Percentiles rank a stretch among this genome's conserved stretches.
Evolutionary conservation across 1,140 invertebrate genomes (phyloP).

Genomic region (Drosophila pseudoobscura): DNA sequence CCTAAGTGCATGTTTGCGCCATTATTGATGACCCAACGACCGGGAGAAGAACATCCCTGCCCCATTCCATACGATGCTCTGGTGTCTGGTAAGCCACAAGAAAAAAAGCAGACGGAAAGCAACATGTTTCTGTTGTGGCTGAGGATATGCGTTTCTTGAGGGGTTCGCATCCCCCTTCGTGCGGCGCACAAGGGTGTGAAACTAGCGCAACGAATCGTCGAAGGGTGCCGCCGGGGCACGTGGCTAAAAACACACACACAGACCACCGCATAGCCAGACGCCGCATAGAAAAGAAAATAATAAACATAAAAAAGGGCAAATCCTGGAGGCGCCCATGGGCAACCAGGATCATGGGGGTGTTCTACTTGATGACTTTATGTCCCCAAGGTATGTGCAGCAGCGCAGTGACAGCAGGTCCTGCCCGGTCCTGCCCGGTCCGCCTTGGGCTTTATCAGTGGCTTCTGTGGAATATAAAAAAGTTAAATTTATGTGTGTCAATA

Average conservation of each 20-base stretch:
- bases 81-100: too few species aligned
- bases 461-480: constrained; percentile 10
- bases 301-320: constrained; percentile 64
- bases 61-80: not conserved
- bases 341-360: constrained; percentile 11
- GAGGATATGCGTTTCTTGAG: constrained; percentile 11
- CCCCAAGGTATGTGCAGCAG: constrained; percentile 46
- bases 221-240: constrained; percentile 51
- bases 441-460: constrained; percentile 48
- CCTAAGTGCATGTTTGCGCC: constrained; percentile 64
- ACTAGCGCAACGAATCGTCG: constrained; percentile 59
- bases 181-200: constrained; percentile 55
- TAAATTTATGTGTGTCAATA: constrained; percentile 23
- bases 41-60: constrained; percentile 4
- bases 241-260: constrained; percentile 34
- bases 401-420: constrained; percentile 40
- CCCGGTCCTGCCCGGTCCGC: constrained; percentile 33
- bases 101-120: constrained; percentile 23
- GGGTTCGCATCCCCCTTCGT: not conserved
- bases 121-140: constrained; percentile 53
- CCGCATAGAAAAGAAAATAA: constrained; percentile 45
- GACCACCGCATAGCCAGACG: constrained; percentile 4
- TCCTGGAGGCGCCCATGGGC: constrained; percentile 57
- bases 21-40: constrained; percentile 58
- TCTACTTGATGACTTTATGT: constrained; percentile 54